Evolutionary conservation across 2,888 invertebrate genomes (phyloP).

Genomic region (Tanypteryx hageni): DNA sequence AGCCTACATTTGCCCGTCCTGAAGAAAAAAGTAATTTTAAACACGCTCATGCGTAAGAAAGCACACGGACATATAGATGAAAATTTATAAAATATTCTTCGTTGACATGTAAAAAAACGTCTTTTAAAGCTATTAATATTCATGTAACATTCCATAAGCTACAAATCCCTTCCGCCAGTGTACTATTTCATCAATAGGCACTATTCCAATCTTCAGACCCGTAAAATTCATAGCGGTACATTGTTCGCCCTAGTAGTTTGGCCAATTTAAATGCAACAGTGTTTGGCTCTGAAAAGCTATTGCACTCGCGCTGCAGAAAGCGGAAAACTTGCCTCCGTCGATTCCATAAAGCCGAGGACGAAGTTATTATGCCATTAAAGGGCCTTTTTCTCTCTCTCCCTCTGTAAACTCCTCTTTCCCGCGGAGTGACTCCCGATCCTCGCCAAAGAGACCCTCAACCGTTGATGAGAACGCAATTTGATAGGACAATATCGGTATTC

Average conservation of each 20-base stretch:
- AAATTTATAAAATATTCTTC: too few relatives aligned
- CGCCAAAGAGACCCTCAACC: neutral
- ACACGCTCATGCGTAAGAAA: too few relatives aligned
- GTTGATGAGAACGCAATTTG: conserved; percentile 60
- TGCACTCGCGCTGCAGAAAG: conserved; percentile 56
- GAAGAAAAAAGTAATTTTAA: too few relatives aligned
- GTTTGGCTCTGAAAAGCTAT: conserved; percentile 56
- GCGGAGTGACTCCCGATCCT: neutral
- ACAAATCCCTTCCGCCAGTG: neutral
- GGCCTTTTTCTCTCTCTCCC: conserved; percentile 29
- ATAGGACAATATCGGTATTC: conserved; percentile 62
- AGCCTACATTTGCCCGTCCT: too few relatives aligned
- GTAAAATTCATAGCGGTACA: conserved; percentile 29
- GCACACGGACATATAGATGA: too few relatives aligned
- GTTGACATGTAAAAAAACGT: too few relatives aligned
- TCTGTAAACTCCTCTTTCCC: neutral
- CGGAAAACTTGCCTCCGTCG: conserved; percentile 60
- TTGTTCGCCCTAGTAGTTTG: conserved; percentile 48
- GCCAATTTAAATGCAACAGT: conserved; percentile 64
- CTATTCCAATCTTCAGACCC: conserved; percentile 57
- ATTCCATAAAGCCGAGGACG: conserved; percentile 46
- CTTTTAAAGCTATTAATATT: too few relatives aligned
- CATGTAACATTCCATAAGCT: too few relatives aligned
- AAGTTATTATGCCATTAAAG: conserved; percentile 55
- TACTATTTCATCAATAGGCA: conserved; percentile 38